Evolutionary conservation across 1,140 invertebrate species (phyloP), one percentile per base, ranked within the genome.

Genomic region (Drosophila sp.): DNA sequence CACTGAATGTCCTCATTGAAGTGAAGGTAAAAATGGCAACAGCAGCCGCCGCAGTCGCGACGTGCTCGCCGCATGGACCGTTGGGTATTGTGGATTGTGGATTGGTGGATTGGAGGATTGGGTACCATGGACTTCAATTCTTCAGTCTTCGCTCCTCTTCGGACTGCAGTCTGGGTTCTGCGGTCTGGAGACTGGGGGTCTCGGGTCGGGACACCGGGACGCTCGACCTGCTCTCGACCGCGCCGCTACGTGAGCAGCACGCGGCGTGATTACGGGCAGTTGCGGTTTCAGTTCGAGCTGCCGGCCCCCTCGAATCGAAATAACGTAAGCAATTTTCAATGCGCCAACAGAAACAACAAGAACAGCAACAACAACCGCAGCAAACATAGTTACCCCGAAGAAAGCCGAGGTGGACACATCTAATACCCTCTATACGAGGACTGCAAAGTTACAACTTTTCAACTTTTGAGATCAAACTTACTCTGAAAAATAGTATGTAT

Each of bases 1-100:
- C 81, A 65, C 81, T 75, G 81, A 84, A 86, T 84, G 81, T 84
- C 82, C 81, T 84, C 81, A 86, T 84, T 38, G 81, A 72, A 84
- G 82, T 78, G 65, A 72, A 80, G 81, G 82, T 69, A 84, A 76
- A 75, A 71, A 63, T 41, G 9, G 29, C 25, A 18, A 78, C 45
- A 69, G 13, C 27, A 61, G 21, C 66, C 27, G 29, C 38, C n/a
- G n/a, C 14, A 66, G 63, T 54, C 50, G 76, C 81, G 57, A 79
- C 80, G 75, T 78, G 74, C 71, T 58, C 51, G 58, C 59, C 65
- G 59, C 45, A 43, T 63, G 38, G 56, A 41, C 38, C 48, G 21
- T 54, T 72, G 59, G 41, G 38, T 40, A 63, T 58, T 54, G 71
- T 36, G 50, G 58, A 66, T 53, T 77, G 73, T 56, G 57, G 21